phyloP scores from a whole-genome alignment of 2,797 vertebrate species.

The Lutjanus campechanus region DNA sequence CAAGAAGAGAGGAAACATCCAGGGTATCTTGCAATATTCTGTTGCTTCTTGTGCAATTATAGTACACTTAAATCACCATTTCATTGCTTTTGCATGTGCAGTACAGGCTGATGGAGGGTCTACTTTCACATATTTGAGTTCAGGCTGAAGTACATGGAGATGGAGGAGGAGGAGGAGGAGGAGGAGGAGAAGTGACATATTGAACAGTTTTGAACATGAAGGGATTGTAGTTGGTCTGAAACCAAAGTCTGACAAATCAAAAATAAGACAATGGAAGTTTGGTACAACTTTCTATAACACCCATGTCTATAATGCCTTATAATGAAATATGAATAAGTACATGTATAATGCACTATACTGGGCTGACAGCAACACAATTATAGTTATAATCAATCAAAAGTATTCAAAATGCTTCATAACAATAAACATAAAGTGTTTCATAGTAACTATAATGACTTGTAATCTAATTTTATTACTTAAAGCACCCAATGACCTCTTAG shows the following conservation, averaged over 20 bases:
- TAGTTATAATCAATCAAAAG: too few relatives aligned
- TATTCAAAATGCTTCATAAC: too few relatives aligned
- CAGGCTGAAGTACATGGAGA: neutral
- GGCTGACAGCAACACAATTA: too few relatives aligned
- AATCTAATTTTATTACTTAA: too few relatives aligned
- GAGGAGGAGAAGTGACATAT: neutral
- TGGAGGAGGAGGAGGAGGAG: too few relatives aligned
- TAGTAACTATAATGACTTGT: too few relatives aligned
- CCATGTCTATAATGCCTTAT: too few relatives aligned
- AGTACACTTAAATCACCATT: conserved; percentile 16
- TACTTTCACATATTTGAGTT: neutral
- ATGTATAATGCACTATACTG: too few relatives aligned
- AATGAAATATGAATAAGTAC: too few relatives aligned
- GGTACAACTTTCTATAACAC: too few relatives aligned
- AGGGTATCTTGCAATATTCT: conserved; percentile 26
- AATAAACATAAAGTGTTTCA: too few relatives aligned
- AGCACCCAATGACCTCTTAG: too few relatives aligned
- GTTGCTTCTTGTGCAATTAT: conserved; percentile 14
- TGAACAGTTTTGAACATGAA: neutral
- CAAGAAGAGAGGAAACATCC: conserved; percentile 33
- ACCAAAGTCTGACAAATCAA: neutral
- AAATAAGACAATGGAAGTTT: conserved; percentile 4
- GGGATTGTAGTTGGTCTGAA: neutral
- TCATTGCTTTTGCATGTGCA: conserved; percentile 31
- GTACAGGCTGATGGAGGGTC: neutral